Evolutionary conservation across 1,140 invertebrate genomes (phyloP), one percentile per base, ranked within the genome.

Genomic region (Cherax destructor): DNA sequence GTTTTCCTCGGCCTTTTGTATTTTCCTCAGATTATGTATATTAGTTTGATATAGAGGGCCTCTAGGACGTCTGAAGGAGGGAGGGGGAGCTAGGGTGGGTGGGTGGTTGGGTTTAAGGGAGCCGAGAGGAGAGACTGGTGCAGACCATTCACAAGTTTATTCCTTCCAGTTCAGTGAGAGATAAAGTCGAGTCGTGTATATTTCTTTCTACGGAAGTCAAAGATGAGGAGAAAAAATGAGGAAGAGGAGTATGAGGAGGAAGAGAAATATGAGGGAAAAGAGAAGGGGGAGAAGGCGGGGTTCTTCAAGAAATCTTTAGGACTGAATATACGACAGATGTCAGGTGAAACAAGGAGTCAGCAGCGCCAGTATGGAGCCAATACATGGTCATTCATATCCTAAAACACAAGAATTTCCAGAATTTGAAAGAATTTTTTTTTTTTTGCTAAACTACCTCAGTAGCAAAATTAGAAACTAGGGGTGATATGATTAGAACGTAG

Each of bases 11-110:
- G 50, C 47, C 52, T n/a, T 16, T 41, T n/a, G n/a, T 81, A 81
- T 50, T 24, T 59, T 59, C 56, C 79, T 21, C 18, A 81, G 79
- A 30, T 81, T 81, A 59, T 81, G 49, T 81, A 81, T 81, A 56
- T 56, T 59, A 11, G 21, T 81, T 81, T 81, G 79, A 81, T 81
- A 81, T 59, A 59, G 24, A 81, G 24, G 50, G 18, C 47, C 56
- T 81, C 24, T 13, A 30, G 18, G 79, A 81, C 50, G 24, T 50
- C 24, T 30, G n/a, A 24, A 18, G 56, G 16, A 21, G 79, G 7
- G 56, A 21, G 79, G 50, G 49, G 47, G 49, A 13, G 77, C 2
- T 16, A 56, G 52, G 11, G 52, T 9, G 52, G 52, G 5, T 56
- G 52, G 52, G 52, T 56, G 13, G 13, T 41, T 41, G 13, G 52